Evolutionary conservation across 2,113 vertebrate species (phyloP).

Genomic region (Eptatretus burgeri): DNA sequence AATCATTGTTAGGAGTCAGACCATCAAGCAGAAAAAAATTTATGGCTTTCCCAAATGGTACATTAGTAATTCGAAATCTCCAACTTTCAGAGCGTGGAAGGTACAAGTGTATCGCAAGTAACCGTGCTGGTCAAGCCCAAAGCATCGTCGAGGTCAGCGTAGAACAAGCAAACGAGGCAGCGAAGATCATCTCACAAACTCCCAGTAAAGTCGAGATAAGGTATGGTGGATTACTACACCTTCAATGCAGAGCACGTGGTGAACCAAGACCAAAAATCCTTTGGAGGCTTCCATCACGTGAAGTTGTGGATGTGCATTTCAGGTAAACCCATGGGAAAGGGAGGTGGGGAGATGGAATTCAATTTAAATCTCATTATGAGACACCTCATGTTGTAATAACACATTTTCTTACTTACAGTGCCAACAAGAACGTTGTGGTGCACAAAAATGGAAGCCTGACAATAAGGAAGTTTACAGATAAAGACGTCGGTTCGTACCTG

Average conservation of each 20-base stretch:
- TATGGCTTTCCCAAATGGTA: slow-evolving; percentile 18
- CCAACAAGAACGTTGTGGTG: slow-evolving; percentile 35
- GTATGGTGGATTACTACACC: slow-evolving; percentile 27
- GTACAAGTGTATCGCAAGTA: slow-evolving; percentile 48
- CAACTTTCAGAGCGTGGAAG: slow-evolving; percentile 29
- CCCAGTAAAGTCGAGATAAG: slow-evolving; percentile 24
- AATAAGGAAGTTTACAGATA: slow-evolving; percentile 31
- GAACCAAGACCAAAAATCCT: slow-evolving; percentile 44
- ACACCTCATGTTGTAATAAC: no score
- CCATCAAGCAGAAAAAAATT: no score
- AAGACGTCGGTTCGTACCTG: slow-evolving; percentile 49
- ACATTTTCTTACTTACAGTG: slow-evolving; percentile 15
- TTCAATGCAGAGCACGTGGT: slow-evolving; percentile 43
- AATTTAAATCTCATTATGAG: no score
- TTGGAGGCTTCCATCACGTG: slow-evolving; percentile 55
- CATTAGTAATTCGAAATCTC: slow-evolving; percentile 25
- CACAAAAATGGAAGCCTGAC: slow-evolving; percentile 39
- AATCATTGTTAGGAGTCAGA: no score
- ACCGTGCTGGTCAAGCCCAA: slow-evolving; percentile 27
- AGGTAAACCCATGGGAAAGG: slow-evolving; percentile 21
- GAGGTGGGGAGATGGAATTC: no score
- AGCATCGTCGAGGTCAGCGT: slow-evolving; percentile 24
- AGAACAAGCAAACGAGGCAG: slow-evolving; percentile 19
- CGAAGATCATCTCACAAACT: slow-evolving; percentile 35
- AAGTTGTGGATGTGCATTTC: slow-evolving; percentile 38